Conservation (phyloP, 2,797 vertebrate genomes). For the Amazona finschi region DNA sequence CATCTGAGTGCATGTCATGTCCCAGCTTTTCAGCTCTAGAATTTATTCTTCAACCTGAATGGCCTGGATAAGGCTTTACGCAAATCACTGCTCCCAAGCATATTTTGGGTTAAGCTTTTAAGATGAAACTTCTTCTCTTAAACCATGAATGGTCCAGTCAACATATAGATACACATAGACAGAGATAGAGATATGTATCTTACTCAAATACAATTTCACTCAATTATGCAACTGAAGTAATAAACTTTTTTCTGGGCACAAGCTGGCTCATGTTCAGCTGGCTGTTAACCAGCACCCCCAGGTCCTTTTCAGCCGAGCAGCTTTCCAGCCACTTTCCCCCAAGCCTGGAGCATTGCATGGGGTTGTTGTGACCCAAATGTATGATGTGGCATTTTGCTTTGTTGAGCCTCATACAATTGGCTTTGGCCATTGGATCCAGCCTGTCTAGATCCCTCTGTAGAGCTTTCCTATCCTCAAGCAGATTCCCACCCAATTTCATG, state of each 20-base stretch:
- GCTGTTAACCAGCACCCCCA: background rate
- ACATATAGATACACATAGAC: background rate
- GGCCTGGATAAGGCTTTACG: background rate
- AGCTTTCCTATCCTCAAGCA: background rate
- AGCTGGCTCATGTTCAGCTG: background rate
- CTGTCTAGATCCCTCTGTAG: background rate
- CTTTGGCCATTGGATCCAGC: background rate
- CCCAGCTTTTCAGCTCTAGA: background rate
- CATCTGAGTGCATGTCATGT: background rate
- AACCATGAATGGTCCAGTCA: background rate
- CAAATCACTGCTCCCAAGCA: background rate
- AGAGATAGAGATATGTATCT: background rate
- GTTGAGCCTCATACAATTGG: background rate
- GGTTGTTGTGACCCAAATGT: background rate
- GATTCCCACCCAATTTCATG: background rate
- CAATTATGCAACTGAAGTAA: background rate
- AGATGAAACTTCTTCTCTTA: background rate
- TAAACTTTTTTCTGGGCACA: background rate
- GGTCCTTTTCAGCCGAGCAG: rapidly evolving
- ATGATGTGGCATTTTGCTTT: background rate
- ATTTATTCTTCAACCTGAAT: background rate
- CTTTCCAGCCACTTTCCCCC: background rate
- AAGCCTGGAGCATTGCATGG: background rate
- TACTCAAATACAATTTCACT: background rate
- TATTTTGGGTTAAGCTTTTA: background rate